Percentiles rank a stretch among this genome's conserved stretches.
These are phyloP conservation scores for Acleris cristana DNA, from an alignment of 2,888 invertebrate species.

Conservation along the genomic window DNA sequence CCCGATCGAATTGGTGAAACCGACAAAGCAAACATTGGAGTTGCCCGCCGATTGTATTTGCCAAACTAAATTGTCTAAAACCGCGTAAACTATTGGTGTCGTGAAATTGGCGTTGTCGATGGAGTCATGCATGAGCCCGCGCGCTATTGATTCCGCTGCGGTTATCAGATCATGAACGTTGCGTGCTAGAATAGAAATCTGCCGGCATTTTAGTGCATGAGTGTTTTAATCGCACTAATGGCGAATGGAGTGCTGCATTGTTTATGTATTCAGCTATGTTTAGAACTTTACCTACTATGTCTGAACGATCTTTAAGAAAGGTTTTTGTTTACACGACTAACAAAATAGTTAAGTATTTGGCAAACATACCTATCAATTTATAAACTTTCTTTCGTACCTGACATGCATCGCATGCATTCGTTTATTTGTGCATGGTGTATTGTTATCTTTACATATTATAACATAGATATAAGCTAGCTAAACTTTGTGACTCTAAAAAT, in stretches of 20 bases:
- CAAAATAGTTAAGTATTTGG: too few species aligned
- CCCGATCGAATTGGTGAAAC: constrained; percentile 7
- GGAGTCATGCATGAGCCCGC: constrained; percentile 6
- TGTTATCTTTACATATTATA: too few species aligned
- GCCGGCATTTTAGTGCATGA: constrained; percentile 41
- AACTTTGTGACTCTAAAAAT: too few species aligned
- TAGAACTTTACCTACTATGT: neutral
- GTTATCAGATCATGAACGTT: constrained; percentile 54
- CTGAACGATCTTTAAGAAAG: neutral
- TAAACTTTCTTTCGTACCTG: too few species aligned
- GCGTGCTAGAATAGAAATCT: constrained; percentile 50
- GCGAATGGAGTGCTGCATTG: neutral
- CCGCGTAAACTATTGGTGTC: constrained; percentile 30
- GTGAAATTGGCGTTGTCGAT: constrained; percentile 17
- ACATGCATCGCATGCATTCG: too few species aligned
- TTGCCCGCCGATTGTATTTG: constrained; percentile 24
- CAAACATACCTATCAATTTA: too few species aligned
- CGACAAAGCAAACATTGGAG: constrained; percentile 23
- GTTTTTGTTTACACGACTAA: too few species aligned
- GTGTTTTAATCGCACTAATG: constrained; percentile 23
- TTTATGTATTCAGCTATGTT: neutral
- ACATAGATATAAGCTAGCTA: too few species aligned
- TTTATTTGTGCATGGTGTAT: too few species aligned
- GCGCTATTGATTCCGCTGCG: constrained; percentile 32
- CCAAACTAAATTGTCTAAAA: constrained; percentile 35